Conservation (phyloP, 2,888 invertebrate species). For the Drosophila borborema region DNA sequence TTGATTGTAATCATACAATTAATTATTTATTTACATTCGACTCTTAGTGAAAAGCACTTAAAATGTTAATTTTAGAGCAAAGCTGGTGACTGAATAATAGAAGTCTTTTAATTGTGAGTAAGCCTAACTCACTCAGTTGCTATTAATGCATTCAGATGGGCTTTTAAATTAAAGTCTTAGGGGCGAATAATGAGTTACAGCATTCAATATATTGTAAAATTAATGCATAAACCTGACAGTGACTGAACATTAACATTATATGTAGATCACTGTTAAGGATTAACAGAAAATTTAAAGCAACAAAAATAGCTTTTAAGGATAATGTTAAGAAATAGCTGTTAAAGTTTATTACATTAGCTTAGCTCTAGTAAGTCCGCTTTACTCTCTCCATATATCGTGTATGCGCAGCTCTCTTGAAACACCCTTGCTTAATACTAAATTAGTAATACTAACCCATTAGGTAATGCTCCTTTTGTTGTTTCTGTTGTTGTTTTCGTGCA, state of each 20-base stretch:
- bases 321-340: background rate
- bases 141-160: background rate
- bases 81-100: too few relatives aligned
- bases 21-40: background rate
- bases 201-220: too few relatives aligned
- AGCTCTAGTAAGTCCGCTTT: background rate
- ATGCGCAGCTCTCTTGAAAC: conserved; percentile 12
- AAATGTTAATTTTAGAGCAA: background rate
- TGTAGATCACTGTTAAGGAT: too few relatives aligned
- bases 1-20: background rate
- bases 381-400: background rate
- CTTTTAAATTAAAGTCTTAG: too few relatives aligned
- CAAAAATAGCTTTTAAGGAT: background rate
- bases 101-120: too few relatives aligned
- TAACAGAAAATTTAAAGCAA: too few relatives aligned
- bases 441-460: conserved; percentile 30
- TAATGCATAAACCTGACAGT: too few relatives aligned
- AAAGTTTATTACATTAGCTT: background rate
- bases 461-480: conserved; percentile 31
- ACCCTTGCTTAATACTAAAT: background rate
- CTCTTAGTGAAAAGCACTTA: background rate
- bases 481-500: conserved; percentile 42
- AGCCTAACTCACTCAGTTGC: background rate
- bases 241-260: too few relatives aligned
- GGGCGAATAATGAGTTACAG: background rate